Evolutionary conservation across 2,888 invertebrate species (phyloP).

Genomic region (Cacoxenus indagator): DNA sequence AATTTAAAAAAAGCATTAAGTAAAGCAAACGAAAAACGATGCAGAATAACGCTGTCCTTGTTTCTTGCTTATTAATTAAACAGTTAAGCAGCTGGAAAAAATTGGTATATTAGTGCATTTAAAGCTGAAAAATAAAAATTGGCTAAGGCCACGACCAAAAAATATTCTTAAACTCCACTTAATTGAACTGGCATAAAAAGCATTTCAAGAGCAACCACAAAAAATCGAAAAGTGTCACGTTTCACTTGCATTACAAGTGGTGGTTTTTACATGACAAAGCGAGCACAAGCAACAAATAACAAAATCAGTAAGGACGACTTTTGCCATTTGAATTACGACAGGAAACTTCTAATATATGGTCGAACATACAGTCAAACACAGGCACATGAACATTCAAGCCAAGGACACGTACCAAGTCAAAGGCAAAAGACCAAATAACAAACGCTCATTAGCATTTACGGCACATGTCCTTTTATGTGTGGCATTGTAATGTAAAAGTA

Average conservation of each 20-base stretch:
- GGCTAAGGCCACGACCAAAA: background rate
- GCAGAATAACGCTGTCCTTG: slow-evolving; percentile 23
- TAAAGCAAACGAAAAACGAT: slow-evolving; percentile 33
- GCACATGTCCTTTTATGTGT: slow-evolving; percentile 8
- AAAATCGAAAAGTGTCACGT: background rate
- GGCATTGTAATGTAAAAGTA: background rate
- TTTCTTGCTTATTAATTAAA: slow-evolving; percentile 35
- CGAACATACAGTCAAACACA: slow-evolving; percentile 22
- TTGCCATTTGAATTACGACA: slow-evolving; percentile 44
- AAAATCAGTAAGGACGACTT: background rate
- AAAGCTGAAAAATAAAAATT: background rate
- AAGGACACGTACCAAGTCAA: slow-evolving; percentile 6
- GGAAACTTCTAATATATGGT: slow-evolving; percentile 28
- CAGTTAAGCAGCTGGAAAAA: slow-evolving; percentile 3
- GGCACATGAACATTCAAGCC: slow-evolving; percentile 21
- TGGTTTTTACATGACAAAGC: too few species aligned
- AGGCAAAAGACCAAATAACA: slow-evolving; percentile 15
- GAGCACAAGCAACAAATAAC: background rate
- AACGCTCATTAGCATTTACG: slow-evolving; percentile 55
- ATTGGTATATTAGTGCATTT: background rate
- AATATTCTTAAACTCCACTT: background rate
- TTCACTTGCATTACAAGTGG: too few species aligned
- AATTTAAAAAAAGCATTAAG: slow-evolving; percentile 28
- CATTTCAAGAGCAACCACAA: background rate
- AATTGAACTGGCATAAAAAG: slow-evolving; percentile 14